These are phyloP conservation scores for Heterocephalus glaber DNA, from an alignment of 2,113 vertebrate species.

Conservation along the genomic window DNA sequence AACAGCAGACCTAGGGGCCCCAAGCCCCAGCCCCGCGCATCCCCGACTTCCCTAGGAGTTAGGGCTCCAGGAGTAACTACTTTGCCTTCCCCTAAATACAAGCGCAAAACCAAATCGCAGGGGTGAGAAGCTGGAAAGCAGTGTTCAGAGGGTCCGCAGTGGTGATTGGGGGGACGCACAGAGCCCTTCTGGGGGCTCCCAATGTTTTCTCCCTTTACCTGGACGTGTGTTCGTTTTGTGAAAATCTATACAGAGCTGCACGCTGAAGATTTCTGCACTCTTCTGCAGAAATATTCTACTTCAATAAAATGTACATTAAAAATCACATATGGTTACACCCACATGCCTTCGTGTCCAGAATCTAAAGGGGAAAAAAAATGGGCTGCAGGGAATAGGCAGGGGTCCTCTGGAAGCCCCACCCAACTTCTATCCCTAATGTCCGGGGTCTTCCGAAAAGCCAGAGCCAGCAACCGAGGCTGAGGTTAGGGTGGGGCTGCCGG, in stretches of 20 bases:
- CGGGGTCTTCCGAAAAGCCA: neutral
- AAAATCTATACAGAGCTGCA: neutral
- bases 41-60: neutral
- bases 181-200: neutral
- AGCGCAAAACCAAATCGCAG: neutral
- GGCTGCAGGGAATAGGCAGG: neutral
- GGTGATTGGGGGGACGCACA: neutral
- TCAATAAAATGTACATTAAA: constrained; percentile 54
- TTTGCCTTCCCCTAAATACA: neutral
- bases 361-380: neutral
- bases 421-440: neutral
- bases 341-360: neutral
- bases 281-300: constrained; percentile 41
- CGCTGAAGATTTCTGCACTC: neutral
- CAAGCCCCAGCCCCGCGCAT: neutral
- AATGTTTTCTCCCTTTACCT: neutral
- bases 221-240: neutral
- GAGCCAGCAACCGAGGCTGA: neutral
- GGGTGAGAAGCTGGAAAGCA: neutral
- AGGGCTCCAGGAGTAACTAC: neutral
- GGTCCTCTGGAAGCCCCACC: neutral
- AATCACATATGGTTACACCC: neutral
- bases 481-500: neutral
- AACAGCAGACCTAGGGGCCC: neutral
- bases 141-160: neutral